Conservation (phyloP, 2,888 invertebrate species). For the Lithophane leautieri region DNA sequence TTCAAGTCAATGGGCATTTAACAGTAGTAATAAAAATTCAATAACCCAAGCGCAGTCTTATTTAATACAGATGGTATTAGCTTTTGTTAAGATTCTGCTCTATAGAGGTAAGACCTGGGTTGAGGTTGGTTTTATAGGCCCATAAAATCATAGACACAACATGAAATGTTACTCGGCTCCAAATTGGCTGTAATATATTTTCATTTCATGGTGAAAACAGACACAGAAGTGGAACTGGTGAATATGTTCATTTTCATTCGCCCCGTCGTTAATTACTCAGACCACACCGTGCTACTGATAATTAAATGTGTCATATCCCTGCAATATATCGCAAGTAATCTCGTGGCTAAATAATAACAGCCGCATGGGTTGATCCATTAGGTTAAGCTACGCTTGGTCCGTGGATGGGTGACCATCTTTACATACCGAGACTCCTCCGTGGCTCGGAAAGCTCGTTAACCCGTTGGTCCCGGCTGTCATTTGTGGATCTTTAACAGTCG, state of each 20-base stretch:
- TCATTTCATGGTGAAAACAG: no score
- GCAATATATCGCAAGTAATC: not conserved
- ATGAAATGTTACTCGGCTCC: not conserved
- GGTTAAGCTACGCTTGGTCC: no score
- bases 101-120: not conserved
- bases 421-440: no score
- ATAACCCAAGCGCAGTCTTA: not conserved
- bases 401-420: no score
- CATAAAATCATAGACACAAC: not conserved
- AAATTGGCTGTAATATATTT: no score
- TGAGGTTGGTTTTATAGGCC: not conserved
- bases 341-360: no score
- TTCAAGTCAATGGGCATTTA: no score
- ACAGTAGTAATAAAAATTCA: not conserved
- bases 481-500: no score
- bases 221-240: not conserved
- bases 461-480: no score
- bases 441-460: no score
- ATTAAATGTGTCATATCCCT: constrained; percentile 6
- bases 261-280: no score
- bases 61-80: not conserved
- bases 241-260: not conserved
- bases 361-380: no score
- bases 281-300: not conserved
- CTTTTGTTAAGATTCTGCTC: not conserved